These are phyloP conservation scores for Regulus satrapa DNA, from an alignment of 2,113 vertebrate genomes.

Conservation along the genomic window DNA sequence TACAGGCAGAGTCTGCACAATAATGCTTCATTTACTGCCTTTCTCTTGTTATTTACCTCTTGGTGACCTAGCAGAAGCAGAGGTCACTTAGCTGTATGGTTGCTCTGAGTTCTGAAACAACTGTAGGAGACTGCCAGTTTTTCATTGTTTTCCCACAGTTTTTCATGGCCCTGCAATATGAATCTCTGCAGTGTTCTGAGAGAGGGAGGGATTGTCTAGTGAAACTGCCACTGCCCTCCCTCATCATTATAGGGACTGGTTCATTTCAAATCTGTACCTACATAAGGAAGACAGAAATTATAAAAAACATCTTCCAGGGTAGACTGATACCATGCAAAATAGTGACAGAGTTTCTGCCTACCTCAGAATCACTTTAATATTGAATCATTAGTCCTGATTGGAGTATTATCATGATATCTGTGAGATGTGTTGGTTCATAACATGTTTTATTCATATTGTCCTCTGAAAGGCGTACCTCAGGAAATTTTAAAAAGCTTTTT, in stretches of 20 bases:
- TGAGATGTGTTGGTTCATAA: neutral
- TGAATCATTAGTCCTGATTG: neutral
- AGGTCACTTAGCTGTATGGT: constrained; percentile 66
- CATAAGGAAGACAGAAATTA: neutral
- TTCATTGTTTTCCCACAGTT: constrained; percentile 67
- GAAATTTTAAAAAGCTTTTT: neutral
- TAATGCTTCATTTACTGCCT: constrained; percentile 59
- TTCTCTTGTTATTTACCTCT: constrained; percentile 64
- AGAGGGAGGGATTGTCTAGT: neutral
- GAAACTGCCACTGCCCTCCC: neutral
- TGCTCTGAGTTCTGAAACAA: constrained; percentile 45
- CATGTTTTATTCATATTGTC: neutral
- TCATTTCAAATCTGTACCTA: neutral
- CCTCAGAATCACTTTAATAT: neutral
- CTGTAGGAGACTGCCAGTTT: constrained; percentile 56
- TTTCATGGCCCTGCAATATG: constrained; percentile 18
- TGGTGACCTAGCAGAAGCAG: constrained; percentile 64
- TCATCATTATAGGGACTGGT: neutral
- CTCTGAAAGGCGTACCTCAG: neutral
- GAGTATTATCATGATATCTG: neutral
- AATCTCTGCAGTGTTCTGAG: constrained; percentile 25
- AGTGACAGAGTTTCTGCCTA: neutral
- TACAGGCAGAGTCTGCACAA: constrained; percentile 49
- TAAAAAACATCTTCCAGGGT: neutral
- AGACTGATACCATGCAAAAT: neutral